phyloP scores from a whole-genome alignment of 2,888 invertebrate species.

The Drosophila neoperkinsi region DNA sequence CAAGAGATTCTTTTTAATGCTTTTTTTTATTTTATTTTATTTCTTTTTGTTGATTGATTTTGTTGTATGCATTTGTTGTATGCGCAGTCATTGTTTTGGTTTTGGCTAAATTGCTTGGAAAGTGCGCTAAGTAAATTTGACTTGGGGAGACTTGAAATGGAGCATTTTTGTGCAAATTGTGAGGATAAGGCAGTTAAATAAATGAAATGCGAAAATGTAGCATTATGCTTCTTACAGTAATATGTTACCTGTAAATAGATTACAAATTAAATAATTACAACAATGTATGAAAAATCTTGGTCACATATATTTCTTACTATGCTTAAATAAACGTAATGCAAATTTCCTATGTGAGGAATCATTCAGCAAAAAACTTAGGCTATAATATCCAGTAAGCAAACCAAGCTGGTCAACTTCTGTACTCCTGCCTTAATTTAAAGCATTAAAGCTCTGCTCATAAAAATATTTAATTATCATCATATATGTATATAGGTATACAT shows the following conservation, averaged over 20 bases:
- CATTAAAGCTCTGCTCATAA: conserved; percentile 41
- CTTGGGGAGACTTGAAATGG: conserved; percentile 14
- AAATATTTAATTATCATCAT: conserved; percentile 71
- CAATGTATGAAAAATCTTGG: background rate
- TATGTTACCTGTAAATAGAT: background rate
- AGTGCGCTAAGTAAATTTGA: conserved; percentile 74
- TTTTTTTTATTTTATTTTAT: conserved; percentile 29
- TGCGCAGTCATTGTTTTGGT: conserved; percentile 52
- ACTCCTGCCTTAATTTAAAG: conserved; percentile 22
- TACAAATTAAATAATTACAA: background rate
- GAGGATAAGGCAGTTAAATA: background rate
- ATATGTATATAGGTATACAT: conserved; percentile 32
- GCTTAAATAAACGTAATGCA: background rate
- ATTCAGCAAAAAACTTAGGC: too few species aligned
- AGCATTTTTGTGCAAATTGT: conserved; percentile 10
- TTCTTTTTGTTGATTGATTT: conserved; percentile 71
- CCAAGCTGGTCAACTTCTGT: conserved; percentile 1
- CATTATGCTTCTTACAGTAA: background rate
- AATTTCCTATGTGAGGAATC: background rate
- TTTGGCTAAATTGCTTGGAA: conserved; percentile 72
- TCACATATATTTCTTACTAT: background rate
- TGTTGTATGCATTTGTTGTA: conserved; percentile 40
- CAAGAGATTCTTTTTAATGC: conserved; percentile 7
- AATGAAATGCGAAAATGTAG: background rate
- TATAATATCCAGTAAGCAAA: background rate